Evolutionary conservation across 2,888 invertebrate genomes (phyloP).

Genomic region (Drosophila helvetica): DNA sequence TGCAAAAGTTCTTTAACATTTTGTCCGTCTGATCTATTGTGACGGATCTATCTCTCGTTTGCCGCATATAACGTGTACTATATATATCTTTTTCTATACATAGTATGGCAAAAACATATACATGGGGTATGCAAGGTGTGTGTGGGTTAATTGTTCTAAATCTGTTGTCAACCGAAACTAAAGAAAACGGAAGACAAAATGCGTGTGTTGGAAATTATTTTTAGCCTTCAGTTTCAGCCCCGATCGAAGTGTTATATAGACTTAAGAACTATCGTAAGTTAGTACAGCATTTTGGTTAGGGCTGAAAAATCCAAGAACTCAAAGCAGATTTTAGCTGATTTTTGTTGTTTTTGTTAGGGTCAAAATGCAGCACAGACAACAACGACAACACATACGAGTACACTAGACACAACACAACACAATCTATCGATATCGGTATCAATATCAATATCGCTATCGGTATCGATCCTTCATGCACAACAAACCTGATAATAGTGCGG

Average conservation of each 20-base stretch:
- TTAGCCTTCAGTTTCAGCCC: slow-evolving; percentile 23
- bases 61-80: no score
- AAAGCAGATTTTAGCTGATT: background rate
- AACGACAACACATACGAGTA: no score
- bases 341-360: background rate
- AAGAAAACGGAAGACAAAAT: slow-evolving; percentile 3
- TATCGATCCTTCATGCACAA: slow-evolving; percentile 18
- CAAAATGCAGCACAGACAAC: slow-evolving; percentile 17
- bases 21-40: slow-evolving; percentile 66
- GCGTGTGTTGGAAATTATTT: slow-evolving; percentile 21
- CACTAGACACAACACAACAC: background rate
- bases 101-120: background rate
- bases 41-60: slow-evolving; percentile 50
- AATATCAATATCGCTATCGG: no score
- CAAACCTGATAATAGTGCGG: slow-evolving; percentile 80
- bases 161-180: slow-evolving; percentile 18
- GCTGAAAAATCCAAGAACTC: background rate
- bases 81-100: slow-evolving; percentile 7
- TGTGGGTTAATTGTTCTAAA: slow-evolving; percentile 48
- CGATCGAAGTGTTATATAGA: slow-evolving; percentile 7
- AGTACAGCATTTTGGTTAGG: slow-evolving; percentile 14
- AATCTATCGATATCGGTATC: background rate
- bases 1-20: slow-evolving; percentile 68
- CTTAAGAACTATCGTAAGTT: slow-evolving; percentile 2
- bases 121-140: slow-evolving; percentile 20